These are phyloP conservation scores for Pseudanteris insignis DNA, from an alignment of 2,888 invertebrate species.

Conservation along the genomic window DNA sequence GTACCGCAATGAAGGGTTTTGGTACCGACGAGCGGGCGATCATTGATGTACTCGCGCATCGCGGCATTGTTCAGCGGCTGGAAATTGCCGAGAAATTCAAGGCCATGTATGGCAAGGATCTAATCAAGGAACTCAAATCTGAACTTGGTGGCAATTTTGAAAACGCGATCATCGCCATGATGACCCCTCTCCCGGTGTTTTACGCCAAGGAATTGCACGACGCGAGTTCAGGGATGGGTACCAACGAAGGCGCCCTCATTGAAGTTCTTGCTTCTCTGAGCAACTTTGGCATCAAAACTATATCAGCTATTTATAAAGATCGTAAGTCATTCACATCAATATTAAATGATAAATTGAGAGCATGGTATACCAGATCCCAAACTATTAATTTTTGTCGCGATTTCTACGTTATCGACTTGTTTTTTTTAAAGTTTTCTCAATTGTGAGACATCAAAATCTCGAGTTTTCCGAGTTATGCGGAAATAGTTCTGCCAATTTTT, in stretches of 20 bases:
- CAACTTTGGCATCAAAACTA: conserved; percentile 87
- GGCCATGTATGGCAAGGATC: conserved; percentile 86
- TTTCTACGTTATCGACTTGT: no score
- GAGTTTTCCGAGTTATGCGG: no score
- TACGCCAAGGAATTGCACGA: conserved; percentile 85
- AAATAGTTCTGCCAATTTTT: no score
- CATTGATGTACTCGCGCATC: conserved; percentile 82
- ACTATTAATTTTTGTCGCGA: no score
- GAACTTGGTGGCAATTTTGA: conserved; percentile 91
- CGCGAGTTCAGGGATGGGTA: conserved; percentile 84
- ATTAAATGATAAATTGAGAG: no score
- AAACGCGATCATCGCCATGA: conserved; percentile 81
- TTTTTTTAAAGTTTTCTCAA: no score
- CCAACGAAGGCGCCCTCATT: conserved; percentile 89
- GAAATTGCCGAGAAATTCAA: conserved; percentile 85
- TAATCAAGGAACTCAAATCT: conserved; percentile 84
- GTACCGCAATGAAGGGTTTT: conserved; percentile 93
- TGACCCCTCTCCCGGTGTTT: conserved; percentile 85
- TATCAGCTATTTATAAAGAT: conserved; percentile 85
- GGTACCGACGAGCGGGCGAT: conserved; percentile 92
- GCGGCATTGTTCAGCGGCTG: conserved; percentile 86
- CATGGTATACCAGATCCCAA: no score
- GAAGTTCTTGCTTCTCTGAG: conserved; percentile 92
- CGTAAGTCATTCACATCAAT: conserved; percentile 73
- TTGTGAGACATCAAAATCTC: no score